Percentiles rank a stretch among this genome's conserved stretches.
These are phyloP conservation scores for Melanotaenia maccullochi DNA, from an alignment of 2,797 vertebrate genomes.

Conservation along the genomic window DNA sequence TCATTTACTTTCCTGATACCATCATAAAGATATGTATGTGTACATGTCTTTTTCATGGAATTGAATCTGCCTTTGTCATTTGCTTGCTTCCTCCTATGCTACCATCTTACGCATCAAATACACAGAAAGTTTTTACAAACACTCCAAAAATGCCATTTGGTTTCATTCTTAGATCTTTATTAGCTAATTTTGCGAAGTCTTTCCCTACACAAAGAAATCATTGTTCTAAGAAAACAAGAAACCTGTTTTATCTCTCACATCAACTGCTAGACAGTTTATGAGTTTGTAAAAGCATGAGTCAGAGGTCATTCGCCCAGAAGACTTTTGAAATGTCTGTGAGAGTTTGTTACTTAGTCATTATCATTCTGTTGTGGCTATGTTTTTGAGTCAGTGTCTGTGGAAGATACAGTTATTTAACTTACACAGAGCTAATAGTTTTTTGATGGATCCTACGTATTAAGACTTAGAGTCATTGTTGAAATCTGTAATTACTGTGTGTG, in stretches of 20 bases:
- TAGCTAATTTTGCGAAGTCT: not conserved
- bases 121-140: not conserved
- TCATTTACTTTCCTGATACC: not conserved
- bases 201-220: not conserved
- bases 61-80: not conserved
- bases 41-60: not conserved
- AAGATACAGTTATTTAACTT: slow-evolving; percentile 4
- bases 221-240: slow-evolving; percentile 23
- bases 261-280: slow-evolving; percentile 33
- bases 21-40: not conserved
- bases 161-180: not conserved
- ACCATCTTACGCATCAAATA: not conserved
- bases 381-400: slow-evolving; percentile 35
- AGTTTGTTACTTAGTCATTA: slow-evolving; percentile 27
- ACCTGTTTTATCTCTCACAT: slow-evolving; percentile 30
- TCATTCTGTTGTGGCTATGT: slow-evolving; percentile 64
- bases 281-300: slow-evolving; percentile 47
- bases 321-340: slow-evolving; percentile 11
- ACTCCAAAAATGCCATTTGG: not conserved
- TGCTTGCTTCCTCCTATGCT: not conserved
- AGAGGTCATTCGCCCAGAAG: slow-evolving; percentile 27
- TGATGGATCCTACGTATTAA: not conserved
- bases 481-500: not conserved
- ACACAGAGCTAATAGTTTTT: not conserved
- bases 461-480: not conserved